phyloP scores from a whole-genome alignment of 2,888 invertebrate species.

The Brachyptera putata region DNA sequence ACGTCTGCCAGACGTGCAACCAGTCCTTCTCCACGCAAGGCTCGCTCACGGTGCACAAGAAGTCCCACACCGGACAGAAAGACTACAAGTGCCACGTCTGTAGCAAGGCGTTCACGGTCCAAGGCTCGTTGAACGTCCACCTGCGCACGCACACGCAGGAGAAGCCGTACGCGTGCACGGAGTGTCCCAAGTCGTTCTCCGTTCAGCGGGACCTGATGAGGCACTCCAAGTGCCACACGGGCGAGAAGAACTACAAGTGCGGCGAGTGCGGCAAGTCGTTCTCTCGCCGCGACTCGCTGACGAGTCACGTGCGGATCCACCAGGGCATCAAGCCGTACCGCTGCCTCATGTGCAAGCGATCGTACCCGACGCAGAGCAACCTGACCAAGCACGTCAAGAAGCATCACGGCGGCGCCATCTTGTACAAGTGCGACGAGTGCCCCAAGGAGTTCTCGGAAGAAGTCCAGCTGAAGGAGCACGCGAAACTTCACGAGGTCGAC shows the following conservation, averaged over 20 bases:
- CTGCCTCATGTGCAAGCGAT: not conserved
- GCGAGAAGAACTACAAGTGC: constrained; percentile 17
- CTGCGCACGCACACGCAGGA: constrained; percentile 13
- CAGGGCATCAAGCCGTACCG: constrained; percentile 18
- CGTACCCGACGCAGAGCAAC: constrained; percentile 14
- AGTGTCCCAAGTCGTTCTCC: constrained; percentile 1
- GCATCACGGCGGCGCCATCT: not conserved
- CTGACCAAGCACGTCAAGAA: constrained; percentile 13
- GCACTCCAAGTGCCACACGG: constrained; percentile 13
- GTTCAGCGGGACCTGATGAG: constrained; percentile 13
- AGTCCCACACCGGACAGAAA: constrained; percentile 10
- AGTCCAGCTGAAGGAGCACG: not conserved
- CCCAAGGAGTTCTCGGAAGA: not conserved
- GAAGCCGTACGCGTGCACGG: constrained; percentile 9
- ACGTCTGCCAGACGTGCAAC: constrained; percentile 29
- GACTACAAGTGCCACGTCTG: constrained; percentile 12
- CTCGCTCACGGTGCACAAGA: constrained; percentile 15
- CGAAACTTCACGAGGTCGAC: not conserved
- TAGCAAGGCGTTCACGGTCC: constrained; percentile 10
- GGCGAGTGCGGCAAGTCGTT: constrained; percentile 7
- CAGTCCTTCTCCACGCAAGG: constrained; percentile 30
- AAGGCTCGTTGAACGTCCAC: constrained; percentile 6
- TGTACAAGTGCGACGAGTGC: not conserved
- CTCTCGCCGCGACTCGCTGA: constrained; percentile 4
- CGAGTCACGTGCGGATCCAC: constrained; percentile 15